Evolutionary conservation across 1,140 invertebrate species (phyloP), one percentile per base, ranked within the genome.

Genomic region (Neelides sp.): DNA sequence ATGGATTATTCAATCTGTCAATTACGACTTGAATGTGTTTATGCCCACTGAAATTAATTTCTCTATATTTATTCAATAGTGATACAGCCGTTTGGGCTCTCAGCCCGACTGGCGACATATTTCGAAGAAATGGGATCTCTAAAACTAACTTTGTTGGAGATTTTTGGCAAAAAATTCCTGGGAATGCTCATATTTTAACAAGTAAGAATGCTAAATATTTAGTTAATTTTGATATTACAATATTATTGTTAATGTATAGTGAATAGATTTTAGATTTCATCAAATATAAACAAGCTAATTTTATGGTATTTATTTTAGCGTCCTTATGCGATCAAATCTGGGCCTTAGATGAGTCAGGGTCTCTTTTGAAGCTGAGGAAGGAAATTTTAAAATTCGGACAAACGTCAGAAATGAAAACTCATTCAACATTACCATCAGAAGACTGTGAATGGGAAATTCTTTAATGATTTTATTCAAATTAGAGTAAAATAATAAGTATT

Each of bases 101-200:
- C 4, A 68, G 68, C 26, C 57, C 64, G 1, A 62, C 64, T 48
- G 71, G 72, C 30, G 65, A 70, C 52, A 65, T 77, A 28, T 71
- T 69, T 51, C 64, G 68, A 53, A 59, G 75, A 39, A 65, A 66
- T 59, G 73, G 73, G 13, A 68, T 77, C 22, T 62, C 68, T 2
- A 54, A 64, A 23, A 69, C 65, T 19, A 74, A 74, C 60, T 69
- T 66, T 48, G 69, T 68, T 48, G 75, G 75, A 20, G 70, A 75
- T 58, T 72, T 70, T 52, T 77, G 75, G 75, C 68, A 70, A 54
- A 69, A 69, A 62, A 65, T 75, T 32, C 72, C 73, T 37, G 72
- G 71, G 4, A 61, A 50, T 39, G 64, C 70, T 52, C 48, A 59
- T 3, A 55, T 62, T 43, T 59, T 75, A 26, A 69, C 73, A 62